Percentiles rank a stretch among this genome's conserved stretches.
Conservation (phyloP, 2,888 invertebrate species). For the Xestia c-nigrum region DNA sequence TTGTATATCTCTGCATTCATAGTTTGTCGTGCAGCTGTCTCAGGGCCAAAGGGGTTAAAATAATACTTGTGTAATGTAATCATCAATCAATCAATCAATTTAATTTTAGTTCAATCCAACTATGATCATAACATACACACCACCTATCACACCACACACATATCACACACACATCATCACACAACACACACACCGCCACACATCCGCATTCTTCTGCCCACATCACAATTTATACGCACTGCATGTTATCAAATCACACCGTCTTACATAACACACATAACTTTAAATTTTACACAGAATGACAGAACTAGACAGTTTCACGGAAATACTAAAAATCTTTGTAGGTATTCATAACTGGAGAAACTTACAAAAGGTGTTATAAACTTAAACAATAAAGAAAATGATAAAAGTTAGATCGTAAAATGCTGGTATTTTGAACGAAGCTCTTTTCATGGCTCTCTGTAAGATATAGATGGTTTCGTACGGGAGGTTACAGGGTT, state of each 20-base stretch:
- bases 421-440: conserved; percentile 28
- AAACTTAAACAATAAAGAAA: conserved; percentile 47
- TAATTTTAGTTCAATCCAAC: too few relatives aligned
- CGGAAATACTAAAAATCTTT: conserved; percentile 14
- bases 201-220: not conserved
- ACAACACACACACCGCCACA: too few relatives aligned
- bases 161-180: too few relatives aligned
- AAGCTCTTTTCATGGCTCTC: conserved; percentile 11
- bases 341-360: not conserved
- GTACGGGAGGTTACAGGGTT: conserved; percentile 1
- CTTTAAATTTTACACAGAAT: not conserved
- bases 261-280: not conserved
- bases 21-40: too few relatives aligned
- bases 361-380: conserved; percentile 24
- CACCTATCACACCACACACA: too few relatives aligned
- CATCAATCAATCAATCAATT: too few relatives aligned
- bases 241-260: not conserved
- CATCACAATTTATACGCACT: not conserved
- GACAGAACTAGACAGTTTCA: not conserved
- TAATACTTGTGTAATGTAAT: not conserved
- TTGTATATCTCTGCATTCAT: too few relatives aligned
- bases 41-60: too few relatives aligned
- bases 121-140: too few relatives aligned
- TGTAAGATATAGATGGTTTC: not conserved
- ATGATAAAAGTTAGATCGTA: conserved; percentile 56